Evolutionary conservation across 1,140 invertebrate genomes (phyloP).

Genomic region (Wiebesia pumilae): DNA sequence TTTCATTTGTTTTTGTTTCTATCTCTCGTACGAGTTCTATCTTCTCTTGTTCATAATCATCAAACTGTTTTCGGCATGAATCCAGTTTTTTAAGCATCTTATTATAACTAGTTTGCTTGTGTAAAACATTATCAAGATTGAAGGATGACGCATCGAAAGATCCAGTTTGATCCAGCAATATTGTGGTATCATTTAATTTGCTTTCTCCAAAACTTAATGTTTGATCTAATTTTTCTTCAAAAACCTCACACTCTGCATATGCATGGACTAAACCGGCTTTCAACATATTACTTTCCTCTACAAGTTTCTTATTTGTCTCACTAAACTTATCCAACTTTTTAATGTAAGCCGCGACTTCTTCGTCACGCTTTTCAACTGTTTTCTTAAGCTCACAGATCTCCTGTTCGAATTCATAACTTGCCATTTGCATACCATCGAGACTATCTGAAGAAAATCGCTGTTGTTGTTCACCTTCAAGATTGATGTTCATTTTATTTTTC

Average conservation of each 20-base stretch:
- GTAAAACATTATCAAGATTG: conserved; percentile 50
- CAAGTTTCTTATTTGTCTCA: conserved; percentile 77
- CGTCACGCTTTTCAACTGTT: conserved; percentile 59
- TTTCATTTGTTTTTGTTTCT: conserved; percentile 50
- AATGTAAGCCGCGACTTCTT: conserved; percentile 76
- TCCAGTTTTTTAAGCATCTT: conserved; percentile 57
- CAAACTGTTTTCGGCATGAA: conserved; percentile 51
- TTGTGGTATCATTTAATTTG: conserved; percentile 65
- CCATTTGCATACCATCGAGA: conserved; percentile 11
- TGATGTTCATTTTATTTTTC: conserved; percentile 61
- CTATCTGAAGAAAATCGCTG: conserved; percentile 41
- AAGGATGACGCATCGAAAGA: conserved; percentile 1
- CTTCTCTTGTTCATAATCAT: conserved; percentile 61
- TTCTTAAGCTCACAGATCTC: conserved; percentile 60
- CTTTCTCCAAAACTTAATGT: conserved; percentile 74
- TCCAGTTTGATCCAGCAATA: conserved; percentile 27
- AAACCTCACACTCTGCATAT: conserved; percentile 77
- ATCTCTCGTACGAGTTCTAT: conserved; percentile 49
- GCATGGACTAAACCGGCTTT: conserved; percentile 78
- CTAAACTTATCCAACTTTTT: conserved; percentile 79
- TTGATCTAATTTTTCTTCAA: conserved; percentile 78
- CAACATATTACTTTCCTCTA: conserved; percentile 77
- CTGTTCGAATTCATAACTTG: conserved; percentile 55
- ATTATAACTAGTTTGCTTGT: conserved; percentile 53
- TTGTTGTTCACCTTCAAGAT: not conserved